Evolutionary conservation across 2,888 invertebrate species (phyloP), one percentile per base, ranked within the genome.

Genomic region (Erebia epiphron): DNA sequence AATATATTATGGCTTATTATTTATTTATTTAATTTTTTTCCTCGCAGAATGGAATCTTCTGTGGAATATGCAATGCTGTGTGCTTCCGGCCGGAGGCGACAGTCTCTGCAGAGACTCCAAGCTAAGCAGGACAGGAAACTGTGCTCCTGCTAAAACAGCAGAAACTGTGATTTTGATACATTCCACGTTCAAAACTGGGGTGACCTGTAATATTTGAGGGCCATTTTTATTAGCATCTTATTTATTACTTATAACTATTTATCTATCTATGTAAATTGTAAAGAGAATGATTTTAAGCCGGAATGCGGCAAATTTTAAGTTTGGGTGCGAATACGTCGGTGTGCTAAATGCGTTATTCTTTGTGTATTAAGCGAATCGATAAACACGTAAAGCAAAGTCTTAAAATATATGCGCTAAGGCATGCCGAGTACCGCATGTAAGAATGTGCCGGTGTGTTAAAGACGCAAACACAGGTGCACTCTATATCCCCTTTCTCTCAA

Each of bases 1-100:
- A 8, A 58, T 41, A 7, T 35, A 26, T 58, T 58, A 41, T 35
- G 14, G 41, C 35, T 35, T 35, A 35, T 52, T 21, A 9, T 54
- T 14, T 56, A 11, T 49, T n/a, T 0, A 35, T n/a, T 16, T 35
- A 46, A 14, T 14, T 58, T 67, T 16, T 54, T 16, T 57, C 11
- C 64, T 73, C 70, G 41, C 65, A 94, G 96, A 80, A 96, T 96
- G 95, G 96, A 96, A 82, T 89, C 93, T 0, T 95, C 95, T 3
- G 95, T 96, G 11, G 95, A 96, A 78, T 95, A 94, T 75, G 95
- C 96, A 0, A 93, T 96, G 92, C 84, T 95, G 58, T 94, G 94
- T 72, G 92, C 94, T 0, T 89, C 93, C 0, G 93, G 93, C 0
- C 82, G 92, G 0, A 87, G 93, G 49, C 84, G 88, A 11, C 89